Evolutionary conservation across 2,113 vertebrate species (phyloP).

Genomic region (Machaerirhynchus nigripectus): DNA sequence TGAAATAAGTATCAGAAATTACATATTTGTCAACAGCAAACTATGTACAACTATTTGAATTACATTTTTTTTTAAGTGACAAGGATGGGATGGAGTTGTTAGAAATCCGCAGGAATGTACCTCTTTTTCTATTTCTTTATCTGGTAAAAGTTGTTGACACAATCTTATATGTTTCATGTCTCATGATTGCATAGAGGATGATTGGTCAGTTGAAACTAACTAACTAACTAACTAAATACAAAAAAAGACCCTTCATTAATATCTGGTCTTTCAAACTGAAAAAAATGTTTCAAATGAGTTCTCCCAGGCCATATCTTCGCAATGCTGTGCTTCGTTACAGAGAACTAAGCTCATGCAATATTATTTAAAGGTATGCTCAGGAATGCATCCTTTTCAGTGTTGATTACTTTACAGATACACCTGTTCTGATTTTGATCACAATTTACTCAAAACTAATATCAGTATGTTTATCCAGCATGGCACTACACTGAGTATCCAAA

Average conservation of each 20-base stretch:
- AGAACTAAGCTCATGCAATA: not conserved
- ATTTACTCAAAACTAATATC: not conserved
- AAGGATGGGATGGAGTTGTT: not conserved
- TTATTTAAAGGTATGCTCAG: not conserved
- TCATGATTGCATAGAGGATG: not conserved
- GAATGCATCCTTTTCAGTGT: not conserved
- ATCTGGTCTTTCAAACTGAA: not conserved
- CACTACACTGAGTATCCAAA: not conserved
- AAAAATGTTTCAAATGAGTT: not conserved
- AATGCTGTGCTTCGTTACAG: not conserved
- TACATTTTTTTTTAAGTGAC: not conserved
- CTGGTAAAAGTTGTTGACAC: not conserved
- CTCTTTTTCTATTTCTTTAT: not conserved
- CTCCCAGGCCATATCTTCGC: not conserved
- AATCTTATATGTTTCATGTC: not conserved
- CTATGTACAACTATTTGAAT: not conserved
- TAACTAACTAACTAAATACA: not conserved
- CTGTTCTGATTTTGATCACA: not conserved
- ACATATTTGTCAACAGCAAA: not conserved
- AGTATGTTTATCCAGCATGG: not conserved
- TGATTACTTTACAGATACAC: not conserved
- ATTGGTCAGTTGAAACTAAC: not conserved
- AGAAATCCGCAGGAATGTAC: not conserved
- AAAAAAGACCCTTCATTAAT: rapidly evolving
- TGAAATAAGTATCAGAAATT: not conserved